Percentiles rank a stretch among this genome's conserved stretches.
Conservation (phyloP, 2,113 vertebrate genomes). For the Rhinogobius similis region DNA sequence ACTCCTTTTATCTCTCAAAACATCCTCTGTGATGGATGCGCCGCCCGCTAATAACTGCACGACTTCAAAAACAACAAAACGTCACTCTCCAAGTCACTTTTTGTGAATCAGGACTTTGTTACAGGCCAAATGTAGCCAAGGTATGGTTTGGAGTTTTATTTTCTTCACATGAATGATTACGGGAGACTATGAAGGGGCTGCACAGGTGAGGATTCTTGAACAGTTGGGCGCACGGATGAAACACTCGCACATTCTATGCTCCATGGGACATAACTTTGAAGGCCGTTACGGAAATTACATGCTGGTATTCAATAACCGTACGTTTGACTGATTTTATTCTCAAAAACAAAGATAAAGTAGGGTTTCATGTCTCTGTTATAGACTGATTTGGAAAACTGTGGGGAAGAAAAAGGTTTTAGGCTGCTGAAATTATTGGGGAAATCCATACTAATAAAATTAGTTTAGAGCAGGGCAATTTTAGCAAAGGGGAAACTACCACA, state of each 20-base stretch:
- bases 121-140: background rate
- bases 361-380: slow-evolving; percentile 13
- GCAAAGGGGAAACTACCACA: slow-evolving; percentile 3
- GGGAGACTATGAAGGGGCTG: slow-evolving; percentile 42
- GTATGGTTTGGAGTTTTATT: background rate
- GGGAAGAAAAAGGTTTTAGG: slow-evolving; percentile 12
- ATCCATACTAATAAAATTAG: slow-evolving; percentile 19
- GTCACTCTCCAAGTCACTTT: slow-evolving; percentile 39
- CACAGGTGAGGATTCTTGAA: slow-evolving; percentile 54
- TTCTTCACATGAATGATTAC: slow-evolving; percentile 16
- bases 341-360: slow-evolving; percentile 11
- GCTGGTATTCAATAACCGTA: slow-evolving; percentile 36
- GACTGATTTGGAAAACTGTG: slow-evolving; percentile 7
- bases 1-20: slow-evolving; percentile 61
- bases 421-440: slow-evolving; percentile 3
- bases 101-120: slow-evolving; percentile 20
- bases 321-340: slow-evolving; percentile 18
- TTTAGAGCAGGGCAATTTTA: slow-evolving; percentile 14
- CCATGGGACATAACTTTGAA: slow-evolving; percentile 33
- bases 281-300: slow-evolving; percentile 9
- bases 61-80: slow-evolving; percentile 22
- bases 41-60: slow-evolving; percentile 44
- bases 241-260: slow-evolving; percentile 27
- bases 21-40: slow-evolving; percentile 36
- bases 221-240: slow-evolving; percentile 47